These are phyloP conservation scores for Andinoacara biseriatus DNA, from an alignment of 2,113 vertebrate species.

Conservation along the genomic window DNA sequence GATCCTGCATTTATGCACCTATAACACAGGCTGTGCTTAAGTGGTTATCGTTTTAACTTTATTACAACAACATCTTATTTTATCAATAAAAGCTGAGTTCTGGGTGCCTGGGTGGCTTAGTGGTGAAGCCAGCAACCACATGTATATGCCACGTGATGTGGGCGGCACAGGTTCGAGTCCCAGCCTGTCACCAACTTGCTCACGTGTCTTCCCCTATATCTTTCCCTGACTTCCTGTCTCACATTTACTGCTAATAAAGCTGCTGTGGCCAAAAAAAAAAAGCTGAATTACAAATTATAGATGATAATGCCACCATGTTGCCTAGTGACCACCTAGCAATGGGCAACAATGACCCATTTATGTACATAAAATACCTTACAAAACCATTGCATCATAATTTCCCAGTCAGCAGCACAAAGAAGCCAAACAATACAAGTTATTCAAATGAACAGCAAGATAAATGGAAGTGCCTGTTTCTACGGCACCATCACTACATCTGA, in stretches of 20 bases:
- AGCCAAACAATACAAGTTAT: background rate
- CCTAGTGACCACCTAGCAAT: background rate
- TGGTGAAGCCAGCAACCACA: too few relatives aligned
- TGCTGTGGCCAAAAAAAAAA: background rate
- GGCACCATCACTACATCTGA: background rate
- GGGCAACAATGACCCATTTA: background rate
- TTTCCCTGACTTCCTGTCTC: too few relatives aligned
- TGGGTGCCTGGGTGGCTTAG: too few relatives aligned
- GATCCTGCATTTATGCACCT: background rate
- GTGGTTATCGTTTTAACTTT: background rate
- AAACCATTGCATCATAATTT: background rate
- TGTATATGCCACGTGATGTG: too few relatives aligned
- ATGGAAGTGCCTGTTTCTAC: conserved; percentile 14
- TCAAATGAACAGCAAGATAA: background rate
- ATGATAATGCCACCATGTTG: background rate
- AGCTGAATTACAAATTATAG: background rate
- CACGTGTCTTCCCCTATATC: too few relatives aligned
- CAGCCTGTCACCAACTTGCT: too few relatives aligned
- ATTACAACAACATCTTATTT: background rate
- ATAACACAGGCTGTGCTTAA: background rate
- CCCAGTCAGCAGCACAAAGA: background rate
- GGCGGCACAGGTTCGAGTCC: too few relatives aligned
- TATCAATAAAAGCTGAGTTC: background rate
- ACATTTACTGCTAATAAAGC: too few relatives aligned
- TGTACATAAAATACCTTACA: background rate